Evolutionary conservation across 2,113 vertebrate species (phyloP).

Genomic region (Psammodynastes pulverulentus): DNA sequence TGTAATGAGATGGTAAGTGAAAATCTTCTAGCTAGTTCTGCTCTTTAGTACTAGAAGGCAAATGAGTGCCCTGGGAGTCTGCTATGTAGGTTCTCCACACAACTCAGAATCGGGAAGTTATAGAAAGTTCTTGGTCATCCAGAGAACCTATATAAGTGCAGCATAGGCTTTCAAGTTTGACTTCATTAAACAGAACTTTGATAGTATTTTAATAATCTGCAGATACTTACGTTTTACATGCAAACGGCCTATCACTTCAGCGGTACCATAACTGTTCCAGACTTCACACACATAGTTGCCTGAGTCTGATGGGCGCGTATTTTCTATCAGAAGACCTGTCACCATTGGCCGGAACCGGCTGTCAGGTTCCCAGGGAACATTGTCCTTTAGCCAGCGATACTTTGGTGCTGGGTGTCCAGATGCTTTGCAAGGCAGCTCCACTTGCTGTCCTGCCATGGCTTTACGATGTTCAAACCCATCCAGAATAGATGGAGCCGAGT

Average conservation of each 20-base stretch:
- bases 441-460: constrained; percentile 90
- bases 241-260: constrained; percentile 88
- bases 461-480: constrained; percentile 94
- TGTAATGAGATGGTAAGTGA: background rate
- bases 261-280: constrained; percentile 96
- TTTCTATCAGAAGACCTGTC: constrained; percentile 89
- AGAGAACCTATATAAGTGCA: background rate
- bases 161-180: background rate
- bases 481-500: constrained; percentile 92
- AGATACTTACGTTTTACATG: constrained; percentile 90
- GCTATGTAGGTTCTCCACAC: background rate
- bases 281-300: constrained; percentile 96
- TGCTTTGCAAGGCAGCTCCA: constrained; percentile 96
- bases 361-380: constrained; percentile 91
- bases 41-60: background rate
- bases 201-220: background rate
- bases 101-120: background rate
- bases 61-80: no score
- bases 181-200: background rate
- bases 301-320: constrained; percentile 82
- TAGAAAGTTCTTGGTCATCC: background rate
- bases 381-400: constrained; percentile 98
- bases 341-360: constrained; percentile 89
- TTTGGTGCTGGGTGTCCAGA: constrained; percentile 92
- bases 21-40: no score